Base-by-base conservation (phyloP, 2,113 vertebrate genomes). In the Rhinoderma darwinii region DNA sequence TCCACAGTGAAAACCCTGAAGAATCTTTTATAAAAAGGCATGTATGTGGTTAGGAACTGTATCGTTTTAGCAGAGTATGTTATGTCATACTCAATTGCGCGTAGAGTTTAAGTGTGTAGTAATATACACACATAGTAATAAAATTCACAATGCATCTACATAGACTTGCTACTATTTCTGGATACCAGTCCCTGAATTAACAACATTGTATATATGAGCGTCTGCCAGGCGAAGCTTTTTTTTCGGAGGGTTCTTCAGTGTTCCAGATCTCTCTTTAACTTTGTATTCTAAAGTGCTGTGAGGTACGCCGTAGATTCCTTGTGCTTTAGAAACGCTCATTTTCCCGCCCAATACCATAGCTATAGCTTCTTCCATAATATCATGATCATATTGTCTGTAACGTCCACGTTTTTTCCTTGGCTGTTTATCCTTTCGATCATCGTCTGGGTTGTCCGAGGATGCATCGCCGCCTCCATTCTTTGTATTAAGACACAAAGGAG, bases 231-330 rank as follows among this genome's bases (percentile, higher is more conserved):
- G 95, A 91, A 96, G 95, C 90, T 98, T 99, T 95, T 97, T 99
- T 95, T 99, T 99, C 91, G 98, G 98, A 9, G 97, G 98, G 89
- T 96, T 98, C 95, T 99, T 99, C 93, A 99, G 92, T 78, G 96
- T 99, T 92, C 98, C 98, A 92, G 97, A 97, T 92, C 98, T 96
- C 92, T 99, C 98, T 92, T 99, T 99, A 88, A 99, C 97, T 96
- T 99, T 99, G 94, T 99, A 99, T 96, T 99, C 98, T 94, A 99
- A 97, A 95, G 98, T 99, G 97, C 98, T 99, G 94, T 99, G 98
- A 92, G 98, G 98, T 91, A 99, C 96, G 90, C 98, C 98, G 91
- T 99, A 99, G 90, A 99, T 95, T 90, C 97, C 96, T 94, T 99
- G 98, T 95, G 98, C 98, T 96, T 99, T 99, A 83, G 98, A 99